Base-by-base conservation (phyloP, 2,113 vertebrate species). In the Serinus canaria region DNA sequence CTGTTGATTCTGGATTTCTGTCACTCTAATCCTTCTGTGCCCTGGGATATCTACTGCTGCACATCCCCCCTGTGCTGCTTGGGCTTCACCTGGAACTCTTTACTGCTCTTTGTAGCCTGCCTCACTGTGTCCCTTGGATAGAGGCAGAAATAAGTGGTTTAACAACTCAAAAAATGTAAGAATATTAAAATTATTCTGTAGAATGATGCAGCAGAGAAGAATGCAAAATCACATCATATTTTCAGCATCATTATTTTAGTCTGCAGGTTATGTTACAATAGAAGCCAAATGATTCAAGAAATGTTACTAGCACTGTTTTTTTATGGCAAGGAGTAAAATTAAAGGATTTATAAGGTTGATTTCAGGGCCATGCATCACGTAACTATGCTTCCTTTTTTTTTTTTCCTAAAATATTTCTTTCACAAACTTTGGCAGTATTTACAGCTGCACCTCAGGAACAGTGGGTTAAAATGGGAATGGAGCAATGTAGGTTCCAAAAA, bases 1-100 rank as follows among this genome's bases (percentile, higher is more conserved):
- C 37, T 52, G 39, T 43, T 79, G 82, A 75, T 90, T 97, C 41
- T 86, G 37, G 15, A 56, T 95, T 95, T 92, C 92, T 92, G 80
- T 76, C 68, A 63, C 19, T 87, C 39, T 74, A 81, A 75, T 83
- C 70, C 49, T 75, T 20, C 27, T 58, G 58, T 68, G 83, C 35
- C 44, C 83, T 82, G 68, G 56, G 55, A 92, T 68, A 66, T 28
- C 46, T 30, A 6, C 63, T 30, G 15, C 44, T 83, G 5, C 35
- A 10, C 47, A 28, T 50, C 27, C 2, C 24, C 39, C 37, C 23
- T 69, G 18, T 83, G 15, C 39, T 41, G 9, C 47, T 14, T 73
- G 22, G 17, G 27, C 78, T 85, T 52, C 75, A 62, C 43, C 53
- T 6, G 2, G 11, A 55, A 41, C 5, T 13, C 88, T 81, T 16